A percentile compares a stretch with the other conserved stretches of the same genome.
phyloP scores from a whole-genome alignment of 2,113 vertebrate genomes.

The Panthera leo region DNA sequence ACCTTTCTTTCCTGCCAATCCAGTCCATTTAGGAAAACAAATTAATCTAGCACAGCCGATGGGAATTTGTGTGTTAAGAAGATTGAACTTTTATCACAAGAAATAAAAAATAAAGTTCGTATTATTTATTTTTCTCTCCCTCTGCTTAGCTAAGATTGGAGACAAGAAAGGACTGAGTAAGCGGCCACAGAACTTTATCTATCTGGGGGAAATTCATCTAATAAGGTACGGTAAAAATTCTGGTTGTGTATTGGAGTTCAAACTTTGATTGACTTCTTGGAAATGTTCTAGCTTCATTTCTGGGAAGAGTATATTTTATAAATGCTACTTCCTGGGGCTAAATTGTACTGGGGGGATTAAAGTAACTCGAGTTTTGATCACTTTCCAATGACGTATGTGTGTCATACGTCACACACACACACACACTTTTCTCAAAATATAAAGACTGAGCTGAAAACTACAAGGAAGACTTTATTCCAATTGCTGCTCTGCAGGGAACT shows the following conservation, averaged over 20 bases:
- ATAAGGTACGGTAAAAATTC: not conserved
- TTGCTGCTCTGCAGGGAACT: not conserved
- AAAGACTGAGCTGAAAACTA: not conserved
- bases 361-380: not conserved
- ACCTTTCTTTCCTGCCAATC: not conserved
- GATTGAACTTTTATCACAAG: not conserved
- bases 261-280: constrained; percentile 5
- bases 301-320: not conserved
- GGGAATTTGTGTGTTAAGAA: not conserved
- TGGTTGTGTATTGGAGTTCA: not conserved
- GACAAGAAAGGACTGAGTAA: not conserved
- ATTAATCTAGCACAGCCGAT: not conserved
- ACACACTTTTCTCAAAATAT: not conserved
- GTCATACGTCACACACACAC: too few relatives aligned
- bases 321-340: not conserved
- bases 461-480: not conserved
- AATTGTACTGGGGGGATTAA: not conserved
- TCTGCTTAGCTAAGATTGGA: not conserved
- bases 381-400: not conserved
- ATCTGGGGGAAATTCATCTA: not conserved
- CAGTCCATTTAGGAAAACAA: not conserved
- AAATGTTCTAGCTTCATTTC: not conserved
- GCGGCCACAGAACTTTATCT: not conserved
- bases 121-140: not conserved
- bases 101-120: not conserved